A percentile compares a stretch with the other conserved stretches of the same genome.
Conservation (phyloP, 2,113 vertebrate genomes). For the Aegotheles bennettii region DNA sequence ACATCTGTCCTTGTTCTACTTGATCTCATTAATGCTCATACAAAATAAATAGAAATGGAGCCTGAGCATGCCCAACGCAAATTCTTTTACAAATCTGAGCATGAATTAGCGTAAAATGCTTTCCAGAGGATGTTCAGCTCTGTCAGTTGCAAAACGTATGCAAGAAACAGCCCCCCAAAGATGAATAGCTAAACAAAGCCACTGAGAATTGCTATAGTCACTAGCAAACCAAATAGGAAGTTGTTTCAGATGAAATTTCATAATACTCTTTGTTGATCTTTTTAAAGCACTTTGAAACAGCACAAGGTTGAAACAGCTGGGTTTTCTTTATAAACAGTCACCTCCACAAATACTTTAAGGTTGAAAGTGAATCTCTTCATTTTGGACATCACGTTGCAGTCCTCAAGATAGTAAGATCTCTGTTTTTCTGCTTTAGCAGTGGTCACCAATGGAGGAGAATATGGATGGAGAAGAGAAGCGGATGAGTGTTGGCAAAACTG, state of each 20-base stretch:
- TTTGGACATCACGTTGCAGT: background rate
- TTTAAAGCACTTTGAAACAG: background rate
- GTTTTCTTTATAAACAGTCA: slow-evolving; percentile 20
- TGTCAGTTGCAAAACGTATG: background rate
- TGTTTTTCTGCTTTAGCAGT: background rate
- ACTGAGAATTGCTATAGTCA: background rate
- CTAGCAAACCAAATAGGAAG: background rate
- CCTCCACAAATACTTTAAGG: background rate
- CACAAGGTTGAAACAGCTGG: background rate
- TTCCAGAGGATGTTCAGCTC: background rate
- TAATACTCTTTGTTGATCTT: background rate
- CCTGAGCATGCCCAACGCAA: background rate
- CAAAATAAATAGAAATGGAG: background rate
- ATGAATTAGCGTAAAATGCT: background rate
- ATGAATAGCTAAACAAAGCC: slow-evolving; percentile 31
- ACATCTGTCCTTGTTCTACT: slow-evolving; percentile 25
- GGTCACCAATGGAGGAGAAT: background rate
- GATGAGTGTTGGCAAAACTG: background rate
- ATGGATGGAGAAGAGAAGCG: background rate
- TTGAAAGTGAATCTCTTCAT: background rate
- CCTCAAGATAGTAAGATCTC: background rate
- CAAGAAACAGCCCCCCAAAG: slow-evolving; percentile 16
- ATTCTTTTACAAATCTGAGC: background rate
- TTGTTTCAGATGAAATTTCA: background rate
- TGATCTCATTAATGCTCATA: slow-evolving; percentile 22